Conservation (phyloP, 2,888 invertebrate genomes). For the Nemoura dubitans region DNA sequence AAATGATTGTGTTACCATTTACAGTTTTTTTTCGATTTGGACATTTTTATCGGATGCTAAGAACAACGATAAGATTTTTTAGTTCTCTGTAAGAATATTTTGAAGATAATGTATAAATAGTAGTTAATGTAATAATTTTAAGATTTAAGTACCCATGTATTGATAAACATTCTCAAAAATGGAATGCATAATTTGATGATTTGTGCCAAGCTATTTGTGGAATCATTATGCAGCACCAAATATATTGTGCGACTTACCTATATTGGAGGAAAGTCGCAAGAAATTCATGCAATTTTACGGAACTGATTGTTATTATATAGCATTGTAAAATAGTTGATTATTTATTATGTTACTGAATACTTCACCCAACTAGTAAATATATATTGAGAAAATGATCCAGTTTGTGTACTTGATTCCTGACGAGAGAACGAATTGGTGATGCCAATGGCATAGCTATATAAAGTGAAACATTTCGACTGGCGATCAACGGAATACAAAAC, state of each 20-base stretch:
- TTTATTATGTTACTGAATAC: background rate
- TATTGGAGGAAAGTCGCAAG: background rate
- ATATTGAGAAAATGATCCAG: background rate
- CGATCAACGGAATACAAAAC: too few species aligned
- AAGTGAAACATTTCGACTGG: too few species aligned
- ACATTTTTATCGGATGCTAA: background rate
- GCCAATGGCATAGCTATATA: too few species aligned
- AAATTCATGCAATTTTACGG: background rate
- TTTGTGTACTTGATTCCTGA: too few species aligned
- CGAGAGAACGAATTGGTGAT: too few species aligned
- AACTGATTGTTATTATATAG: constrained; percentile 12
- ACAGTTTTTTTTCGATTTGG: background rate
- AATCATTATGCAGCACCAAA: constrained; percentile 7
- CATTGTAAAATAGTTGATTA: background rate
- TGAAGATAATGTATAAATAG: too few species aligned
- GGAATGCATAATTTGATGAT: background rate
- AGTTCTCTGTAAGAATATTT: background rate
- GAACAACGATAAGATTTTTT: too few species aligned
- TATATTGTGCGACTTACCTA: background rate
- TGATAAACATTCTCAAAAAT: background rate
- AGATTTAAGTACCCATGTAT: background rate
- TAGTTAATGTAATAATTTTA: background rate
- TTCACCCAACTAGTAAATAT: background rate
- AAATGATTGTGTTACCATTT: background rate
- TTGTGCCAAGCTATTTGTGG: background rate